Evolutionary conservation across 2,888 invertebrate genomes (phyloP).

Genomic region (Trilocha varians): DNA sequence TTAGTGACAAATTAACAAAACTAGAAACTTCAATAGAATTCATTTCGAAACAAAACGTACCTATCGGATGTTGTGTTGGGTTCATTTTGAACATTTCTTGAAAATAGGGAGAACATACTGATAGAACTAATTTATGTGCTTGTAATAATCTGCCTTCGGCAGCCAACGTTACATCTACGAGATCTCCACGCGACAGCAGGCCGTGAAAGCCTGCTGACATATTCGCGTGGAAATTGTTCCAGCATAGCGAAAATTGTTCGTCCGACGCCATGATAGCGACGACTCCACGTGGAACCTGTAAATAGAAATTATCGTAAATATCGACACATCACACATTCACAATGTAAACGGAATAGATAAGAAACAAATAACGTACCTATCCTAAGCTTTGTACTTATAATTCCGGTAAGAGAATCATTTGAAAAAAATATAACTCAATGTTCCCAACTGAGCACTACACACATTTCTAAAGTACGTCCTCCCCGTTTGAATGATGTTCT

Average conservation of each 20-base stretch:
- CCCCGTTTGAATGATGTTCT: constrained; percentile 57
- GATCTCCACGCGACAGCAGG: constrained; percentile 78
- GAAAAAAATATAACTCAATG: constrained; percentile 44
- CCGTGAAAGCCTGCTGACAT: constrained; percentile 81
- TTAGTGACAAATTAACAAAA: constrained; percentile 3
- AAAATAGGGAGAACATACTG: constrained; percentile 82
- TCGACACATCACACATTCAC: neutral
- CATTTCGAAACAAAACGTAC: constrained; percentile 39
- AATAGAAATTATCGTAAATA: neutral
- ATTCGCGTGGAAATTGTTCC: constrained; percentile 84
- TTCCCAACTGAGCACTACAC: constrained; percentile 43
- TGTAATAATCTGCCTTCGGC: constrained; percentile 81
- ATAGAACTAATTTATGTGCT: constrained; percentile 80
- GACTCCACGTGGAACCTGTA: constrained; percentile 45
- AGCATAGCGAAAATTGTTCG: constrained; percentile 82
- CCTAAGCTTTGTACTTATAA: constrained; percentile 68
- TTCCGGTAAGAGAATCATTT: constrained; percentile 66
- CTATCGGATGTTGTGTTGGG: constrained; percentile 78
- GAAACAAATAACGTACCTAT: constrained; percentile 37
- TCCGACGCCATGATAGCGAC: constrained; percentile 80
- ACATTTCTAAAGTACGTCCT: constrained; percentile 52
- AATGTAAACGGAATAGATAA: neutral
- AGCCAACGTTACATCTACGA: constrained; percentile 80
- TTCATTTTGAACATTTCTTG: constrained; percentile 82
- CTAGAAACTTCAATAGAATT: neutral